A percentile compares a stretch with the other conserved stretches of the same genome.
Evolutionary conservation across 2,888 invertebrate genomes (phyloP).

Genomic region (Dusona sp.): DNA sequence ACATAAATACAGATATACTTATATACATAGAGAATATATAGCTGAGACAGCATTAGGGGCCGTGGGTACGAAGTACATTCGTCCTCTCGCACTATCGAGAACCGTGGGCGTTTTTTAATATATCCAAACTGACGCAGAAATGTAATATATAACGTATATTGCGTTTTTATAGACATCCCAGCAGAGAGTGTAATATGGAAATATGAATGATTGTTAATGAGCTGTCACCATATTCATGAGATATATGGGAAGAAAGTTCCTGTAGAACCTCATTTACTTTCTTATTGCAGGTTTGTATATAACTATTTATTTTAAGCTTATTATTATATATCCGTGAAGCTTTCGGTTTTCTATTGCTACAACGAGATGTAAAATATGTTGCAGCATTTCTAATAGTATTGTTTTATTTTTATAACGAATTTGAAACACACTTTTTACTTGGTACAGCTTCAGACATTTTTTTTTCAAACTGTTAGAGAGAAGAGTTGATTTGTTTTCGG

Average conservation of each 20-base stretch:
- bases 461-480: neutral
- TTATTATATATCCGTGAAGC: neutral
- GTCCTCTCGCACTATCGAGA: slow-evolving; percentile 44
- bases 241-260: slow-evolving; percentile 30
- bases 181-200: slow-evolving; percentile 32
- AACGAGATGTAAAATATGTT: neutral
- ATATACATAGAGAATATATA: slow-evolving; percentile 5
- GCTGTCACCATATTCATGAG: slow-evolving; percentile 14
- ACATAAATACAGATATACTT: slow-evolving; percentile 19
- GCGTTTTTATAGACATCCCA: slow-evolving; percentile 40
- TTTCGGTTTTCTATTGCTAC: neutral
- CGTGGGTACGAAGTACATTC: slow-evolving; percentile 45
- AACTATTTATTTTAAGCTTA: slow-evolving; percentile 12
- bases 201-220: slow-evolving; percentile 47
- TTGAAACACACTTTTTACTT: neutral
- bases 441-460: neutral
- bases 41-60: slow-evolving; percentile 37
- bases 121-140: slow-evolving; percentile 38
- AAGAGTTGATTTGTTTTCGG: neutral
- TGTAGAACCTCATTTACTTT: slow-evolving; percentile 8
- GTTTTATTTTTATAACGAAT: neutral
- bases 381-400: neutral
- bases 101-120: slow-evolving; percentile 57
- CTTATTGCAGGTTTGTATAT: neutral
- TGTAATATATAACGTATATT: slow-evolving; percentile 49